Evolutionary conservation across 2,888 invertebrate species (phyloP).

Genomic region (Agonopterix arenella): DNA sequence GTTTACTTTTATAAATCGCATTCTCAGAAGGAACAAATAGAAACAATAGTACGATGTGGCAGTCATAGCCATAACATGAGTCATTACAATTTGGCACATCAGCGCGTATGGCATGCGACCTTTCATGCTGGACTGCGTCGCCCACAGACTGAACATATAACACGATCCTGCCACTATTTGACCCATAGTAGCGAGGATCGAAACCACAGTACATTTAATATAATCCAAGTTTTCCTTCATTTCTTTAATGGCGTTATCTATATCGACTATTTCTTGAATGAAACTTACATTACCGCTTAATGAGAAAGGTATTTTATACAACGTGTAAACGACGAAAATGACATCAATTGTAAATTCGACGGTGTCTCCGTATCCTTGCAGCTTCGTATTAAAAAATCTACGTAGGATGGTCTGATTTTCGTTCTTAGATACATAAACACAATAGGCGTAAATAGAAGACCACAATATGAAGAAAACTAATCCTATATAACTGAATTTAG

Average conservation of each 20-base stretch:
- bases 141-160: slow-evolving; percentile 36
- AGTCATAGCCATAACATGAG: slow-evolving; percentile 35
- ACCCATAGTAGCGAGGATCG: slow-evolving; percentile 20
- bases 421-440: slow-evolving; percentile 27
- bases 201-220: slow-evolving; percentile 21
- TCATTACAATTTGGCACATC: slow-evolving; percentile 38
- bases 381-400: slow-evolving; percentile 41
- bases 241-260: slow-evolving; percentile 35
- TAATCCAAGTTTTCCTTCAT: slow-evolving; percentile 36
- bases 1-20: slow-evolving; percentile 40
- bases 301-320: slow-evolving; percentile 41
- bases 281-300: slow-evolving; percentile 25
- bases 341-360: slow-evolving; percentile 35
- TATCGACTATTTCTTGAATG: slow-evolving; percentile 28
- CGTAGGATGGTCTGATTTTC: slow-evolving; percentile 45
- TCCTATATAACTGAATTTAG: slow-evolving; percentile 28
- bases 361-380: slow-evolving; percentile 48
- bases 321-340: slow-evolving; percentile 28
- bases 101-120: slow-evolving; percentile 33
- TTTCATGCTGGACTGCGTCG: slow-evolving; percentile 26
- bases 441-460: slow-evolving; percentile 35
- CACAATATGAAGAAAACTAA: slow-evolving; percentile 26
- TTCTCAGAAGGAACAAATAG: slow-evolving; percentile 27
- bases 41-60: slow-evolving; percentile 35
- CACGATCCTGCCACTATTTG: slow-evolving; percentile 25